A percentile compares a stretch with the other conserved stretches of the same genome.
phyloP scores from a whole-genome alignment of 2,888 invertebrate genomes.

The Paralinhomoeus sp. region DNA sequence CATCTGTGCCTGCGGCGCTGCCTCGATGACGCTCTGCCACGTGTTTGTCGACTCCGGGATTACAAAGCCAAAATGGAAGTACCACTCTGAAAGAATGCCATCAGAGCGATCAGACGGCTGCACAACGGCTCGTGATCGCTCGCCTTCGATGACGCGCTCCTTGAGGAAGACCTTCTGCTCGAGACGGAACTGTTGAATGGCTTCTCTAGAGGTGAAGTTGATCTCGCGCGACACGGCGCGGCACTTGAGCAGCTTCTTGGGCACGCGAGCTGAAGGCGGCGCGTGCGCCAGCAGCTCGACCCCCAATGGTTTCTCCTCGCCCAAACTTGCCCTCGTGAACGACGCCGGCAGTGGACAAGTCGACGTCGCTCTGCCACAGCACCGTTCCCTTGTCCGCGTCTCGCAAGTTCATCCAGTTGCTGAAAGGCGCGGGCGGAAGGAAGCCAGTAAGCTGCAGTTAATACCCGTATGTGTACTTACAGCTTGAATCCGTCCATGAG shows the following conservation, averaged over 20 bases:
- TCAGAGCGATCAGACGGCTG: background rate
- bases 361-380: slow-evolving; percentile 87
- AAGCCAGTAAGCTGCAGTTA: too few species aligned
- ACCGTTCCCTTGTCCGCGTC: slow-evolving; percentile 81
- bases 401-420: slow-evolving; percentile 87
- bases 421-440: slow-evolving; percentile 17
- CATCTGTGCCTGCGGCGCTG: slow-evolving; percentile 97
- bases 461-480: too few species aligned
- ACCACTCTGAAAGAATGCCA: slow-evolving; percentile 51
- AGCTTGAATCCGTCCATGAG: too few species aligned
- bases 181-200: slow-evolving; percentile 80
- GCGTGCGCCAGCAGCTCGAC: too few species aligned
- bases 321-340: slow-evolving; percentile 19
- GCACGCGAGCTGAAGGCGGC: slow-evolving; percentile 51
- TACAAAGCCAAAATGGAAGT: slow-evolving; percentile 96
- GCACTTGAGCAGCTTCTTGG: slow-evolving; percentile 82
- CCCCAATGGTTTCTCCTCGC: too few species aligned
- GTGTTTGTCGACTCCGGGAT: slow-evolving; percentile 95
- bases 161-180: slow-evolving; percentile 51
- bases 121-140: background rate
- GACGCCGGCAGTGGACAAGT: slow-evolving; percentile 39
- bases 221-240: slow-evolving; percentile 38
- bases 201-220: slow-evolving; percentile 44
- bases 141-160: slow-evolving; percentile 30
- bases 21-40: slow-evolving; percentile 95